Evolutionary conservation across 2,113 vertebrate genomes (phyloP), one percentile per base, ranked within the genome.

Genomic region (Mustela lutreola): DNA sequence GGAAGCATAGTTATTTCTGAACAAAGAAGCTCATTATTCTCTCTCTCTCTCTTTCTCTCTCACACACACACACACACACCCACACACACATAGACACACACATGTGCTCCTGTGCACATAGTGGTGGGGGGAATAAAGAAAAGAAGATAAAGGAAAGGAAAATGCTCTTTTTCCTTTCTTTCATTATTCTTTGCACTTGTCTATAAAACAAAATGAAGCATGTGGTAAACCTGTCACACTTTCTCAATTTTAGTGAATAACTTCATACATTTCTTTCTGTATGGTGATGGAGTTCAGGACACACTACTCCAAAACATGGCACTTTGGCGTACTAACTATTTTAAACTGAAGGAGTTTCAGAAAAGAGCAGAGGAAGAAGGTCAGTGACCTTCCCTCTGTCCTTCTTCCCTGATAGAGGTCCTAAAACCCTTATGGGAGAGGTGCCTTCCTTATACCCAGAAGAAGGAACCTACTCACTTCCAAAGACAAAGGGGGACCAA

Each of bases 231-330:
- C 11, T 71, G 36, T 73, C 33, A 88, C 39, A 89, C 15, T 88
- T 83, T 81, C 70, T 91, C 53, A 79, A 22, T n/a, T 89, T 88
- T 83, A 95, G 7, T 58, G 45, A 91, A 71, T 75, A 81, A 91
- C 7, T 80, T 80, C 31, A 33, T 73, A 28, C 5, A 16, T 80
- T 94, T 50, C 56, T 92, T 76, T 93, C 24, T 75, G 5, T 63
- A 56, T 48, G 14, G 78, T 93, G 39, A 21, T 62, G 33, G 48
- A 4, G 39, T 60, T 78, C 33, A 60, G 48, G 36, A 70, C 48
- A 89, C 0, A 3, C 15, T 60, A 76, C 26, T 18, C 48, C 70
- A 56, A 75, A 75, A 67, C 89, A 82, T 45, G 56, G 7, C 45
- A 36, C 26, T 26, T 92, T 81, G 82, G 26, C 39, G 42, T 39